Evolutionary conservation across 2,888 invertebrate genomes (phyloP).

Genomic region (Pterostichus madidus): DNA sequence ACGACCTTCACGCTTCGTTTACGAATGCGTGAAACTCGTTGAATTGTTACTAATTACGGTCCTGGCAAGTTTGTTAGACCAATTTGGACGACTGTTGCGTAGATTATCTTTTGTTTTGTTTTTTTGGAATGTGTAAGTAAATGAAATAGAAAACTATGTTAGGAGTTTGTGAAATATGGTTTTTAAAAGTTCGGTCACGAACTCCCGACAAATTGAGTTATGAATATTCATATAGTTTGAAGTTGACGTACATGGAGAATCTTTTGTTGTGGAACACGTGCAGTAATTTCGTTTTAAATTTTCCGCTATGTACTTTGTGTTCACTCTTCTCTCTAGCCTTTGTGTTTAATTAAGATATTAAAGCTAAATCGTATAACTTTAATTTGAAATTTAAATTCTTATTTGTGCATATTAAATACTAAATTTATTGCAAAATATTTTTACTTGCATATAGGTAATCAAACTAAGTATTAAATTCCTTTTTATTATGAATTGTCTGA

Average conservation of each 20-base stretch:
- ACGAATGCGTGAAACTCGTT: not conserved
- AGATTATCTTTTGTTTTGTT: constrained; percentile 15
- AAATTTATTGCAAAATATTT: not conserved
- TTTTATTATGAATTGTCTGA: too few relatives aligned
- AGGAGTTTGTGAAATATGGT: constrained; percentile 3
- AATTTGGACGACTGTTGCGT: not conserved
- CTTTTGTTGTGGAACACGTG: constrained; percentile 3
- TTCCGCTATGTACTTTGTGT: not conserved
- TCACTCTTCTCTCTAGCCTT: not conserved
- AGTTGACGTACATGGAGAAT: constrained; percentile 1
- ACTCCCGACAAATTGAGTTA: constrained; percentile 1
- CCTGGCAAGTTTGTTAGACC: not conserved
- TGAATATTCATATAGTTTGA: constrained; percentile 1
- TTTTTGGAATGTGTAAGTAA: not conserved
- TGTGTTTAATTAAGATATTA: not conserved
- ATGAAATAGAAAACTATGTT: constrained; percentile 1
- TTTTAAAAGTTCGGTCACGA: not conserved
- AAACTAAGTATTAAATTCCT: too few relatives aligned
- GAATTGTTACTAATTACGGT: constrained; percentile 4
- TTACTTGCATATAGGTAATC: too few relatives aligned
- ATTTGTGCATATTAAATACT: not conserved
- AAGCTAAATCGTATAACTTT: not conserved
- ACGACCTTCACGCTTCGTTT: constrained; percentile 12
- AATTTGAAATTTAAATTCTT: too few relatives aligned
- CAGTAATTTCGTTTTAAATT: not conserved